Base-by-base conservation (phyloP, 2,113 vertebrate genomes). In the Penelope pileata region DNA sequence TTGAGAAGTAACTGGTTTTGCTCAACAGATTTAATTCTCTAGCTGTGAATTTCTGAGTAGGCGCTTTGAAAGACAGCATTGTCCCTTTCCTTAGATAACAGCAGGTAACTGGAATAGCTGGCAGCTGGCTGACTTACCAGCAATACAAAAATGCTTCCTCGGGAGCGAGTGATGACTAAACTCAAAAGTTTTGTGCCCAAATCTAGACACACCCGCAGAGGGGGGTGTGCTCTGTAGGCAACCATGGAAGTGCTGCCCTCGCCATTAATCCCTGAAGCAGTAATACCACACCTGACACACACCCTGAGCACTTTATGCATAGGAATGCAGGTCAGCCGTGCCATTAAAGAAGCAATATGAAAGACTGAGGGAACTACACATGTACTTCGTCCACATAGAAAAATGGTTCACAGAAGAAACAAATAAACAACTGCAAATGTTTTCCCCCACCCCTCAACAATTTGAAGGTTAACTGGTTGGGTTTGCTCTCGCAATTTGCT, bases 231-330 rank as follows among this genome's bases (percentile, higher is more conserved):
- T 64, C 26, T 63, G 21, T 10, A 56, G 21, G 42, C 47, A 75
- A 7, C 19, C 18, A 4, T 19, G 13, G 4, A 30, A 10, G 21
- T 50, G 53, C 43, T 64, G 32, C 38, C 78, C 1, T 0, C 16
- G 38, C 32, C 76, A 54, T 26, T n/a, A 45, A 27, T 47, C 40
- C 42, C 70, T 0, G 0, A 64, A 48, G 47, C 24, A 53, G 24
- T 29, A 78, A 11, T 18, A 16, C 64, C 32, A 30, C n/a, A 12
- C 15, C 15, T 18, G 21, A 42, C 21, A 27, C 15, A 9, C 3
- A 16, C 40, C 15, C 45, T 16, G 18, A 53, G 45, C 9, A 50
- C 22, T 7, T 13, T 14, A 13, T 10, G 29, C 45, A 0, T 3
- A 9, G 29, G n/a, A 69, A 19, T 10, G 34, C 54, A 19, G 18